A percentile compares a stretch with the other conserved stretches of the same genome.
Conservation (phyloP, 2,113 vertebrate genomes). For the Cariama cristata region DNA sequence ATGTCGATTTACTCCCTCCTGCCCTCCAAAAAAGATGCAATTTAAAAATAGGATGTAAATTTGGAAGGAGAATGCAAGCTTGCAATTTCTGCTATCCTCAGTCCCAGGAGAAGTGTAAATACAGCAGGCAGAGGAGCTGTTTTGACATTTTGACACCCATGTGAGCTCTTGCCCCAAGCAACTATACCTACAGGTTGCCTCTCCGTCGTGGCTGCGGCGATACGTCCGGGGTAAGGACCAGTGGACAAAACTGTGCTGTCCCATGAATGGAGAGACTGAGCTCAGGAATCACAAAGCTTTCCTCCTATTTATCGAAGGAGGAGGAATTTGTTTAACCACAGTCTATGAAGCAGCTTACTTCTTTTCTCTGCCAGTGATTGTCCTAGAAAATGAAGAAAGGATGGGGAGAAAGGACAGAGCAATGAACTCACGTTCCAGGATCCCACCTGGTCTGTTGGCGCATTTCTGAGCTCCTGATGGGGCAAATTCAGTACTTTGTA, state of each 20-base stretch:
- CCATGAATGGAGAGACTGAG: background rate
- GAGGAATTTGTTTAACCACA: background rate
- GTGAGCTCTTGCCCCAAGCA: background rate
- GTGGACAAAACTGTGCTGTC: fast-evolving
- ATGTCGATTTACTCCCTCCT: background rate
- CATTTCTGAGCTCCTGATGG: background rate
- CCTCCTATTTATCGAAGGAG: background rate
- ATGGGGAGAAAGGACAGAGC: background rate
- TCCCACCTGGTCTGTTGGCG: background rate
- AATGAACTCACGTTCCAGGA: fast-evolving
- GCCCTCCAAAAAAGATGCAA: background rate
- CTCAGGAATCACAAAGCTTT: background rate
- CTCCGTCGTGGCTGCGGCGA: fast-evolving
- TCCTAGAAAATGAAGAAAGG: fast-evolving
- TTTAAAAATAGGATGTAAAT: background rate
- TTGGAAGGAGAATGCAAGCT: background rate
- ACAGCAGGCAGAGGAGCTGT: background rate
- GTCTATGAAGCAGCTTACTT: background rate
- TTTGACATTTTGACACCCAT: background rate
- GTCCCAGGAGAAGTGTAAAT: background rate
- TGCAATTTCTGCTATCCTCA: background rate
- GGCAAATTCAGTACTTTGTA: background rate
- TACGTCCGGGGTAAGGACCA: background rate
- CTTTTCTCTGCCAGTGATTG: background rate
- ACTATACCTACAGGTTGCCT: fast-evolving